These are phyloP conservation scores for Picus viridis DNA, from an alignment of 2,797 vertebrate genomes.

Conservation along the genomic window DNA sequence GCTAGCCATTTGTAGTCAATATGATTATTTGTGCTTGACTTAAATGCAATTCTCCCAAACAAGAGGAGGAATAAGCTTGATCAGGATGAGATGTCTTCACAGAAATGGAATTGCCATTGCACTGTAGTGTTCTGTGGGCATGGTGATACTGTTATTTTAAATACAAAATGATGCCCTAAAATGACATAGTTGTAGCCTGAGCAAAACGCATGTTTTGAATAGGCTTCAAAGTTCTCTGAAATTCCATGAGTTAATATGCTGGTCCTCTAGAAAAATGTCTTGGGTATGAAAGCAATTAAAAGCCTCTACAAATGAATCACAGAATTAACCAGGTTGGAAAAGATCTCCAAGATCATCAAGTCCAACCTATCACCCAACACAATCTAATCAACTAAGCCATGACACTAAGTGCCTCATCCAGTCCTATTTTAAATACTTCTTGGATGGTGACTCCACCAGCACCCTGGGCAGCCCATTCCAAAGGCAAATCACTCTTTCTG, in stretches of 20 bases:
- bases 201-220: not conserved
- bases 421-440: no score
- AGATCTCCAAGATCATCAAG: no score
- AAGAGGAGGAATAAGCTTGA: not conserved
- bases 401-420: no score
- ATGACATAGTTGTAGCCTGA: not conserved
- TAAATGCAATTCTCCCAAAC: not conserved
- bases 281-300: not conserved
- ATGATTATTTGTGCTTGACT: not conserved
- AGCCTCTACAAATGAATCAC: not conserved
- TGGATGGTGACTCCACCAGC: no score
- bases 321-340: no score
- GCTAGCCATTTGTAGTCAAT: not conserved
- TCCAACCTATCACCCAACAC: no score
- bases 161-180: not conserved
- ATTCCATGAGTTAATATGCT: not conserved
- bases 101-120: not conserved
- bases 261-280: not conserved
- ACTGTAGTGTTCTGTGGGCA: not conserved
- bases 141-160: fast-evolving
- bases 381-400: no score
- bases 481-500: no score
- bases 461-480: no score
- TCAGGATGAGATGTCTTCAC: not conserved
- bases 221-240: not conserved